phyloP scores from a whole-genome alignment of 92 coral and sea anemone species.

The Plumapathes pennacea region DNA sequence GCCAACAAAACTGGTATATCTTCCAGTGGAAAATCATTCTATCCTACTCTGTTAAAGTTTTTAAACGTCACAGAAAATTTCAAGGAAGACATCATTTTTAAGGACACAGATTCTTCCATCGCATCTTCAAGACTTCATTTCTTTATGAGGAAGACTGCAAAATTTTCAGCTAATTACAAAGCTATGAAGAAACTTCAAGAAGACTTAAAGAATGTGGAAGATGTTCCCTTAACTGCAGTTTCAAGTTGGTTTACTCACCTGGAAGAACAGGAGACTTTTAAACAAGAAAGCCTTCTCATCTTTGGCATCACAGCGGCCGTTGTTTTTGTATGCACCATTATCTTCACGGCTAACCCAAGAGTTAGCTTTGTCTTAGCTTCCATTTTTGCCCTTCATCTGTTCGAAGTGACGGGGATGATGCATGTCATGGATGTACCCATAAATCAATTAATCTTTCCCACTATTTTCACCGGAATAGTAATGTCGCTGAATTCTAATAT shows the following conservation, averaged over 20 bases:
- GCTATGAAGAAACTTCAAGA: not conserved
- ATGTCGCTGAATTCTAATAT: constrained; percentile 10
- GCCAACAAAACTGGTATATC: not conserved
- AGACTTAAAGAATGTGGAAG: constrained; percentile 6
- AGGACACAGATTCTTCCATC: not conserved
- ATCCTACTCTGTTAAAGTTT: constrained; percentile 25
- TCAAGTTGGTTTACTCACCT: not conserved
- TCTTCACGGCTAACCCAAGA: not conserved
- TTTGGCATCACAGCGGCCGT: not conserved
- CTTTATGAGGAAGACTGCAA: not conserved
- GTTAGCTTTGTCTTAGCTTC: constrained; percentile 1
- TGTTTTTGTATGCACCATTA: not conserved
- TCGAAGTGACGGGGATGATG: constrained; percentile 20
- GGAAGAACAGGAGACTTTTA: constrained; percentile 12
- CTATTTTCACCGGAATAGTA: constrained; percentile 2
- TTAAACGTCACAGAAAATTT: constrained; percentile 8
- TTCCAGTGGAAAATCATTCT: constrained; percentile 21
- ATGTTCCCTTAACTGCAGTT: not conserved
- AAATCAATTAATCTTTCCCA: constrained; percentile 21
- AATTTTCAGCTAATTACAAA: not conserved
- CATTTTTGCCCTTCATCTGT: constrained; percentile 3
- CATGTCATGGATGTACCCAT: not conserved
- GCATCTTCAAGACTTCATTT: constrained; percentile 43
- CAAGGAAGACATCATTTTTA: constrained; percentile 16
- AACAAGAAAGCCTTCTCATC: not conserved